These are phyloP conservation scores for Lucilia sericata DNA, from an alignment of 1,140 invertebrate genomes.

Conservation along the genomic window DNA sequence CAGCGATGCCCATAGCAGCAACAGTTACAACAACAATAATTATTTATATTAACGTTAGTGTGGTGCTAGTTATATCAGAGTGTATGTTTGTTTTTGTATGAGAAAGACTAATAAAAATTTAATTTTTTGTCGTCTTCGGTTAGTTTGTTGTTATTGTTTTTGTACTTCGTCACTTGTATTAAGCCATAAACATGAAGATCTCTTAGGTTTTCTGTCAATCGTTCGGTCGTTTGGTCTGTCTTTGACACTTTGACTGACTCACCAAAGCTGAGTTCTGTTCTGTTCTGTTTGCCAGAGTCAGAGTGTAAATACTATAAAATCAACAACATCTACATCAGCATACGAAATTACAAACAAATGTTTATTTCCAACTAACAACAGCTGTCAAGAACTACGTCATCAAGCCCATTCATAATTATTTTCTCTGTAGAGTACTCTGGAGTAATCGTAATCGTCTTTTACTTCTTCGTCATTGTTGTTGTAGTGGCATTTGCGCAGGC, in stretches of 20 bases:
- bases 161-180: background rate
- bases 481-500: conserved; percentile 23
- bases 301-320: conserved; percentile 6
- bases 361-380: conserved; percentile 32
- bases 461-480: background rate
- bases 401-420: conserved; percentile 35
- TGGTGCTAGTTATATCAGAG: too few species aligned
- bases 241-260: background rate
- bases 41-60: too few species aligned
- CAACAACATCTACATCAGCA: conserved; percentile 3
- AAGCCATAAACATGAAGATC: conserved; percentile 23
- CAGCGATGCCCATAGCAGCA: background rate
- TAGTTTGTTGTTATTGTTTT: conserved; percentile 14
- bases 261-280: background rate
- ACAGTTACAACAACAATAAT: background rate
- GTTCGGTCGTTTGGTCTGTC: background rate
- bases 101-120: too few species aligned
- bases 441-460: too few species aligned
- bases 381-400: conserved; percentile 41
- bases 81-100: too few species aligned
- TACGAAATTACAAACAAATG: background rate
- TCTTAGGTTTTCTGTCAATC: background rate
- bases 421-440: background rate
- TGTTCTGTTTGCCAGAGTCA: background rate
- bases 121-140: background rate